Percentiles rank a stretch among this genome's conserved stretches.
Evolutionary conservation across 2,888 invertebrate genomes (phyloP).

Genomic region (Leptopterna dolabrata): DNA sequence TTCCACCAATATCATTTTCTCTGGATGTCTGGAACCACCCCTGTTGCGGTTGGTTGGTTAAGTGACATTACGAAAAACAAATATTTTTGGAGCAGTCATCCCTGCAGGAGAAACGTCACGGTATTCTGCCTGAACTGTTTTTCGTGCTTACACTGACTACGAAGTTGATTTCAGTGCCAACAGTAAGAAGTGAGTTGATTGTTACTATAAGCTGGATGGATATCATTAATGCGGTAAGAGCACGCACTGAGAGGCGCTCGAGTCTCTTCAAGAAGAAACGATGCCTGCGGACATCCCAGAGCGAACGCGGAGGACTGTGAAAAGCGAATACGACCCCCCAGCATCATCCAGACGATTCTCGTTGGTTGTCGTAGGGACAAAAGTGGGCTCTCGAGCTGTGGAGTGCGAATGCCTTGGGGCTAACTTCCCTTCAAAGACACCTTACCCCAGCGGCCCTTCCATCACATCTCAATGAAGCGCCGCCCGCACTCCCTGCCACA

Average conservation of each 20-base stretch:
- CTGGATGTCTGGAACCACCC: too few relatives aligned
- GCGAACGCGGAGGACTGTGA: neutral
- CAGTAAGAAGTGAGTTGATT: too few relatives aligned
- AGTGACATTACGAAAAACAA: too few relatives aligned
- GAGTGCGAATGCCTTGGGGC: neutral
- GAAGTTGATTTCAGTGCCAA: too few relatives aligned
- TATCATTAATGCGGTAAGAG: neutral
- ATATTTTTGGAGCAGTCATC: too few relatives aligned
- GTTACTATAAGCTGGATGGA: neutral
- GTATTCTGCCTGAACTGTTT: too few relatives aligned
- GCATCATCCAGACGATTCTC: neutral
- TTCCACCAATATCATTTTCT: too few relatives aligned
- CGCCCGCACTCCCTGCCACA: neutral
- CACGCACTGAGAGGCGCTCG: neutral
- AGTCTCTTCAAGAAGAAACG: neutral
- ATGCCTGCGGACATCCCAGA: neutral
- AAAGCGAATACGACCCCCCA: neutral
- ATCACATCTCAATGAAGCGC: neutral
- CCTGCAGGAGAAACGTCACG: too few relatives aligned
- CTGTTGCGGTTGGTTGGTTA: too few relatives aligned
- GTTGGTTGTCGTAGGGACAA: neutral
- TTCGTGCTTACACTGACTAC: too few relatives aligned
- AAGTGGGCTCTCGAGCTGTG: constrained; percentile 13
- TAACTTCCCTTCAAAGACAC: neutral
- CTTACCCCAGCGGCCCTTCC: neutral